These are phyloP conservation scores for Allobates femoralis DNA, from an alignment of 2,797 vertebrate species.

Conservation along the genomic window DNA sequence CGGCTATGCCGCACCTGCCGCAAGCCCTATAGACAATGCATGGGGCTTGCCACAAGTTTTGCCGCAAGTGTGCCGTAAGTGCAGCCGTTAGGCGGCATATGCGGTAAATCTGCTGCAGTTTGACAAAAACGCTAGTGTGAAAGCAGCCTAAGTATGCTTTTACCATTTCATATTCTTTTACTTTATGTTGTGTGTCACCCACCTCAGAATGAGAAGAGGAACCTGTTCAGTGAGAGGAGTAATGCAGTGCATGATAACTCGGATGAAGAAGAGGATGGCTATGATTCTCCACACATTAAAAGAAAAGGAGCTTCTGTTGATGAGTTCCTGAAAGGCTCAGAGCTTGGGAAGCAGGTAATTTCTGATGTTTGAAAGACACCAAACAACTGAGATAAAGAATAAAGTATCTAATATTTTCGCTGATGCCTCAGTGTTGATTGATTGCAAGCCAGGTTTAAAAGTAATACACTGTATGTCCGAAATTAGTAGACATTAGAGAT, in stretches of 20 bases:
- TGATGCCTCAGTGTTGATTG: background rate
- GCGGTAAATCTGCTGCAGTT: no score
- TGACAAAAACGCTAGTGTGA: no score
- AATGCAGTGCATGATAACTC: slow-evolving; percentile 84
- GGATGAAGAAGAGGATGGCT: slow-evolving; percentile 89
- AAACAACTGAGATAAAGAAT: background rate
- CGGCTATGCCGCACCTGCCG: no score
- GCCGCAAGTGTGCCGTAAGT: no score
- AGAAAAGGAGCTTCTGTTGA: slow-evolving; percentile 92
- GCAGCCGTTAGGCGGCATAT: no score
- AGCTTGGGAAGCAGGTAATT: slow-evolving; percentile 88
- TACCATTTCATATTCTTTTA: background rate
- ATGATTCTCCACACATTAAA: slow-evolving; percentile 82
- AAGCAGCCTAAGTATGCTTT: background rate
- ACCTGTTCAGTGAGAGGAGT: slow-evolving; percentile 86
- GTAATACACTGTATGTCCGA: background rate
- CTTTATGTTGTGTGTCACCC: slow-evolving; percentile 22
- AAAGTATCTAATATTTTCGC: background rate
- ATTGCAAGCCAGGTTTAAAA: background rate
- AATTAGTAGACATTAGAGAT: background rate
- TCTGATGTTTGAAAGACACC: background rate
- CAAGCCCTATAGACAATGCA: no score
- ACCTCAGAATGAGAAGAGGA: slow-evolving; percentile 88
- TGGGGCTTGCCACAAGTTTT: no score
- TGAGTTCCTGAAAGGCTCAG: slow-evolving; percentile 94